A percentile compares a stretch with the other conserved stretches of the same genome.
Conservation (phyloP, 2,113 vertebrate genomes). For the Rhineura floridana region DNA sequence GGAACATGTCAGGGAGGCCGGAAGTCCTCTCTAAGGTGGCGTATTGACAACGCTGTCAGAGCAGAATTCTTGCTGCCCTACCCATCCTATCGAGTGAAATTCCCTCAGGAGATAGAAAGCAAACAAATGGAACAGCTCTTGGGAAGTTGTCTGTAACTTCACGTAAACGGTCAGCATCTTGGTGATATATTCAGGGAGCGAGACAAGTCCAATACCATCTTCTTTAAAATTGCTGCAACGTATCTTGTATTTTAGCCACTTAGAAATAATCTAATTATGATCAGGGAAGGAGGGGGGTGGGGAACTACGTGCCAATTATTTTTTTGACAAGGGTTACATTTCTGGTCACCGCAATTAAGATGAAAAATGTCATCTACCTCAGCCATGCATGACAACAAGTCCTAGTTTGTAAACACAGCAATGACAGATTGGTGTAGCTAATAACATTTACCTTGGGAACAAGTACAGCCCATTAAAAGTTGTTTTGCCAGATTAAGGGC, state of each 20-base stretch:
- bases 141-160: not conserved
- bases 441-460: not conserved
- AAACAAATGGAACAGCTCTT: constrained; percentile 16
- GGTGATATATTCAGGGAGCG: not conserved
- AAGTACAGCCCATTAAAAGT: not conserved
- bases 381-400: not conserved
- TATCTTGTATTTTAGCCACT: constrained; percentile 5
- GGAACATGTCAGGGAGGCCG: not conserved
- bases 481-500: not conserved
- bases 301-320: not conserved
- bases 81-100: not conserved
- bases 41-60: too few species aligned
- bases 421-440: not conserved
- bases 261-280: constrained; percentile 8
- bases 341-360: constrained; percentile 21
- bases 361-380: not conserved
- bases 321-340: constrained; percentile 27
- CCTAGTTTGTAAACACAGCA: not conserved
- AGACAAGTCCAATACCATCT: not conserved
- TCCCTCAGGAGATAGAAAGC: constrained; percentile 15
- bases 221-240: not conserved
- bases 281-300: not conserved
- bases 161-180: not conserved
- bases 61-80: not conserved
- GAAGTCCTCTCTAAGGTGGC: too few species aligned